Percentiles rank a stretch among this genome's conserved stretches.
Evolutionary conservation across 2,888 invertebrate genomes (phyloP).

Genomic region (Dinocampus coccinellae): DNA sequence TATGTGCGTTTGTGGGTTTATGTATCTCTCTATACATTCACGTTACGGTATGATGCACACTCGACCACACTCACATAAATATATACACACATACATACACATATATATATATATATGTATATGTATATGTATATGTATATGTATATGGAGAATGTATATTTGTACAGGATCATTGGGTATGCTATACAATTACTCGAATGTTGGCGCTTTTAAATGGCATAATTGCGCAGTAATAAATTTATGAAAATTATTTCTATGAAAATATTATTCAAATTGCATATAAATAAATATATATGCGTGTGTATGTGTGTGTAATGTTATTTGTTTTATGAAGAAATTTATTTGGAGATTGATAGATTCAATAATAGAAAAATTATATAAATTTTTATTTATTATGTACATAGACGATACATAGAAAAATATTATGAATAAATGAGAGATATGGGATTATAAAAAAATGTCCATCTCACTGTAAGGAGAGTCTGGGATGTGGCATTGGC

Average conservation of each 20-base stretch:
- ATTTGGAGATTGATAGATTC: not conserved
- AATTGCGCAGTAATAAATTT: not conserved
- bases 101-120: not conserved
- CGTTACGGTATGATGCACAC: constrained; percentile 16
- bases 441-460: constrained; percentile 50
- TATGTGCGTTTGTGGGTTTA: constrained; percentile 26
- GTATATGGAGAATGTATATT: not conserved
- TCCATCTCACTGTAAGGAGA: constrained; percentile 41
- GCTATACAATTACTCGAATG: not conserved
- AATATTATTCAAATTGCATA: not conserved
- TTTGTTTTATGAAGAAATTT: not conserved
- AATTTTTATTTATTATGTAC: not conserved
- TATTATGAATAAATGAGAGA: constrained; percentile 56
- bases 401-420: constrained; percentile 45
- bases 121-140: constrained; percentile 16
- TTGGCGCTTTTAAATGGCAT: not conserved
- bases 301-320: too few relatives aligned
- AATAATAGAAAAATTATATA: not conserved
- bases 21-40: constrained; percentile 16
- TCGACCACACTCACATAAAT: constrained; percentile 1
- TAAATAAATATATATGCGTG: not conserved
- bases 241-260: not conserved
- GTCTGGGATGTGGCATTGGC: constrained; percentile 59
- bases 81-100: constrained; percentile 9
- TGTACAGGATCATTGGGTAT: not conserved